Evolutionary conservation across 2,113 vertebrate genomes (phyloP).

Genomic region (Alethe diademata): DNA sequence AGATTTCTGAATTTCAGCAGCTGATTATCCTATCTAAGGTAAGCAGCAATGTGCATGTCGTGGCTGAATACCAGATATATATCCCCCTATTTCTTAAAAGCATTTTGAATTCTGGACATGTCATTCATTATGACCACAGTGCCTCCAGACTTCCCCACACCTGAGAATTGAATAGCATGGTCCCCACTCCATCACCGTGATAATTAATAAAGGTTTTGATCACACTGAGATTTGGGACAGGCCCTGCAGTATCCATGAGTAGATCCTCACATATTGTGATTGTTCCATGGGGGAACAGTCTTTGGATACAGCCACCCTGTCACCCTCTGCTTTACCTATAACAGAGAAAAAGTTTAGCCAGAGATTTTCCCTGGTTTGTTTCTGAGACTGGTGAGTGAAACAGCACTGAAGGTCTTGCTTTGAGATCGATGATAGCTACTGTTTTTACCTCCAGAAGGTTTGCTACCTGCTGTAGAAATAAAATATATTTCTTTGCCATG

Average conservation of each 20-base stretch:
- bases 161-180: neutral
- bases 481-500: neutral
- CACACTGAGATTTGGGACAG: neutral
- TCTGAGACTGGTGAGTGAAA: neutral
- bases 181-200: neutral
- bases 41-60: neutral
- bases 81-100: neutral
- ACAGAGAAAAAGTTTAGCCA: neutral
- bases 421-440: neutral
- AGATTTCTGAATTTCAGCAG: neutral
- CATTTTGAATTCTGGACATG: neutral
- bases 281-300: rapidly evolving
- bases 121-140: neutral
- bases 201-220: neutral
- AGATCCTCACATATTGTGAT: neutral
- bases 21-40: neutral
- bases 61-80: neutral
- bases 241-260: neutral
- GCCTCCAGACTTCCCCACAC: neutral
- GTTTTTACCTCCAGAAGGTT: slow-evolving; percentile 8
- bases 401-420: neutral
- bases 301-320: neutral
- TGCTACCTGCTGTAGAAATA: slow-evolving; percentile 19
- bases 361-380: neutral
- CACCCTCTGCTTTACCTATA: neutral